A percentile compares a stretch with the other conserved stretches of the same genome.
Conservation (phyloP, 2,113 vertebrate species). For the Clarias gariepinus region DNA sequence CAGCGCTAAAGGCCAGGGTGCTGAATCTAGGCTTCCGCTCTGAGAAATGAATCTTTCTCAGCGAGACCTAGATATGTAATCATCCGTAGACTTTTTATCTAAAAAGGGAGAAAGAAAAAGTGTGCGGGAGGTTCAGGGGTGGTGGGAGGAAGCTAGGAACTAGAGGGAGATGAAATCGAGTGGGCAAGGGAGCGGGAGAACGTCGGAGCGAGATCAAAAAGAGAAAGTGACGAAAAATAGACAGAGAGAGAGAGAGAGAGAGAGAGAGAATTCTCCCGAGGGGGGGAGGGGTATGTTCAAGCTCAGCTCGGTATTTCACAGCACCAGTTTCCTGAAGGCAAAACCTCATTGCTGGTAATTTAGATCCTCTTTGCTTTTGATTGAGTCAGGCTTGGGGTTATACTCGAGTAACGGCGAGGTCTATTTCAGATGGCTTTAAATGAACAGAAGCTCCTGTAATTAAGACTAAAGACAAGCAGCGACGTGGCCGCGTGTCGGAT, state of each 20-base stretch:
- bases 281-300: background rate
- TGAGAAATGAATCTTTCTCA: conserved; percentile 35
- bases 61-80: conserved; percentile 57
- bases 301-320: conserved; percentile 5
- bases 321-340: background rate
- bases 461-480: conserved; percentile 7
- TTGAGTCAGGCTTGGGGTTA: conserved; percentile 36
- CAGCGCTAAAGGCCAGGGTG: background rate
- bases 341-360: conserved; percentile 27
- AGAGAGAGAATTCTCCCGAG: conserved; percentile 9
- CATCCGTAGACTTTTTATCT: conserved; percentile 42
- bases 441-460: conserved; percentile 19
- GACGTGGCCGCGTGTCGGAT: background rate
- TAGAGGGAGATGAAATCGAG: conserved; percentile 9
- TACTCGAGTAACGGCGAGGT: conserved; percentile 3
- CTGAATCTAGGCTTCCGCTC: conserved; percentile 34
- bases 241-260: background rate
- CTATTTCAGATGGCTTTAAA: conserved; percentile 41
- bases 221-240: background rate
- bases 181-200: background rate
- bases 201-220: background rate
- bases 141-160: background rate
- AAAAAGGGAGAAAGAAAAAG: conserved; percentile 21
- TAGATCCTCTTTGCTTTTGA: conserved; percentile 19
- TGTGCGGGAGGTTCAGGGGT: background rate